Evolutionary conservation across 1,140 invertebrate genomes (phyloP), one percentile per base, ranked within the genome.

Genomic region (Papilio xuthus): DNA sequence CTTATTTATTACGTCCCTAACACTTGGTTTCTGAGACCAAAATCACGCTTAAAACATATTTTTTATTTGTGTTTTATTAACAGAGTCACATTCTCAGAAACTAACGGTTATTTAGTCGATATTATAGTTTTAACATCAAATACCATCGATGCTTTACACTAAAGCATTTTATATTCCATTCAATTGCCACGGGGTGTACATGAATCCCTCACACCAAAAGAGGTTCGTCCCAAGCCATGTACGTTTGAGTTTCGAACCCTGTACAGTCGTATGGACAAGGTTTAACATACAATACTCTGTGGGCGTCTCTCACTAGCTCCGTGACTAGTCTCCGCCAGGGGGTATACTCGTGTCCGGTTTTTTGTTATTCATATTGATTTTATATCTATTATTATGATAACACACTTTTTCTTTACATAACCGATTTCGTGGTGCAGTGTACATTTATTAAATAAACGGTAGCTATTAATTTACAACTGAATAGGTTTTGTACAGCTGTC

Each of bases 221-320:
- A 67, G 87, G 88, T 81, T 56, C 88, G 79, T 84, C 90, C 90
- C 87, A 84, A 70, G 77, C 85, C 86, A 85, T 90, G 88, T 91
- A 83, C 75, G 84, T 82, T 88, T 83, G 82, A 82, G 83, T 85
- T 86, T 85, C 86, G 84, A 26, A 82, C 77, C 76, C 63, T 78
- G 23, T 69, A 79, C 78, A 78, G 83, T 77, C 79, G 82, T 84
- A 73, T 83, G 80, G 78, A 81, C 79, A 79, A 70, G 81, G 77
- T 90, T 92, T 92, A 86, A 88, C 89, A 91, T 92, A 92, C 89
- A 92, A 92, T 92, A 84, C 79, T 67, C 53, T 44, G 88, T 90
- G 86, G 90, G 90, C 86, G 89, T 85, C 80, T 80, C 78, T 76
- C 78, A 72, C 67, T 56, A 60, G 79, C 71, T 56, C 50, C 26